Base-by-base conservation (phyloP, 2,797 vertebrate genomes). In the Neosalanx taihuensis region DNA sequence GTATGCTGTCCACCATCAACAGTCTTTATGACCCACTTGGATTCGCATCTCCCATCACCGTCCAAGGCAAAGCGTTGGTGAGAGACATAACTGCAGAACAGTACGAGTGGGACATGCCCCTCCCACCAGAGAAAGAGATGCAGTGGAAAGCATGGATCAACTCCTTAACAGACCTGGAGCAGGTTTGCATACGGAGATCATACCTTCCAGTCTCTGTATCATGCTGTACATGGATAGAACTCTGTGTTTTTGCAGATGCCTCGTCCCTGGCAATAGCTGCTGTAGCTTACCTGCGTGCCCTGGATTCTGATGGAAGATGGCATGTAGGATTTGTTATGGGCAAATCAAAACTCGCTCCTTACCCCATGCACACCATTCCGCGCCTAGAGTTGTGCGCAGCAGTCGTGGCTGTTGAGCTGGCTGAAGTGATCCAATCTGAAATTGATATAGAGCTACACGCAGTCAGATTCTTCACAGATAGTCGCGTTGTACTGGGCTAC, bases 401-500 rank as follows among this genome's bases (percentile, higher is more conserved):
- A 7, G 79, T 75, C 18, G 30, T 76, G 4, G 74, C 67, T 1
- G 78, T 76, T 1, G 70, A 79, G 26, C 20, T 79, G 30, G 65
- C 64, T 5, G 64, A 76, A 56, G 0, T 73, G 5, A 76, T 76
- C 17, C 15, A 5, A 1, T 17, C 15, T 17, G 67, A 78, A 20
- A 18, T 31, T 4, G 63, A 69, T 7, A 0, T 70, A 6, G 2
- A 60, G 31, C 3, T 70, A 6, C 53, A 66, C 1, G 31, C 17
- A 23, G 46, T 67, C 3, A 53, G 3, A 31, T 69, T 69, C 1
- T 69, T 6, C 61, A 72, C 61, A 17, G 75, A 77, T 12, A 73
- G 76, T 35, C 9, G 31, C 3, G 30, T 78, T 0, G 72, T 74
- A 2, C 26, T 78, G 1, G 69, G 72, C 6, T 72, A 74, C 46